Evolutionary conservation across 1,140 invertebrate species (phyloP), one percentile per base, ranked within the genome.

Genomic region (Sinonovacula constricta): DNA sequence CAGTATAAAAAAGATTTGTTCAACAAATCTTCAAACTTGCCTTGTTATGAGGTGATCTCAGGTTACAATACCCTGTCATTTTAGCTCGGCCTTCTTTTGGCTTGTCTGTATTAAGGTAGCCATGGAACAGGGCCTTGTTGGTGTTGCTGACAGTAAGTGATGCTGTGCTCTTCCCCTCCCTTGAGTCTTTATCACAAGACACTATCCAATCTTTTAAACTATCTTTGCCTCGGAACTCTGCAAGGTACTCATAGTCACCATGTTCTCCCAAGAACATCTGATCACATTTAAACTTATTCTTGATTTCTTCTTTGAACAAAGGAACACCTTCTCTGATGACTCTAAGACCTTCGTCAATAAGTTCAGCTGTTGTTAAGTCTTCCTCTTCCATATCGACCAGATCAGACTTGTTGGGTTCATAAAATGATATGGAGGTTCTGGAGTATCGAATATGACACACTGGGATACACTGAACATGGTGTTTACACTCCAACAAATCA

Each of bases 1-100:
- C 7, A 10, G 10, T 26, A 22, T 5, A 5, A 14, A 15, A 22
- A 57, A 15, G 7, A 22, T 57, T 33, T 28, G 36, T 45, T 10
- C 26, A n/a, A 49, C 2, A 26, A 34, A 3, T n/a, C 28, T 33
- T n/a, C 34, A 65, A 63, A 90, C 91, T 92, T 91, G 95, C 95
- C 87, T 91, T 90, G 68, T 93, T 91, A 85, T 92, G 90, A 65
- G 93, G 91, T 0, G 95, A 94, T 74, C 93, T 93, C 18, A 97
- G 93, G 87, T 94, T 95, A 68, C 94, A 95, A 87, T 95, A 98
- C 1, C 96, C 97, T 53, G 95, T 91, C 69, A 92, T 92, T 76
- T 94, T 94, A 0, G 94, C 92, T 72, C 91, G 91, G 18, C 97
- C 97, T 93, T 97, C 96, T 89, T 95, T 95, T 1, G 95, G 95